Evolutionary conservation across 2,797 vertebrate genomes (phyloP).

Genomic region (Phoeniculus purpureus): DNA sequence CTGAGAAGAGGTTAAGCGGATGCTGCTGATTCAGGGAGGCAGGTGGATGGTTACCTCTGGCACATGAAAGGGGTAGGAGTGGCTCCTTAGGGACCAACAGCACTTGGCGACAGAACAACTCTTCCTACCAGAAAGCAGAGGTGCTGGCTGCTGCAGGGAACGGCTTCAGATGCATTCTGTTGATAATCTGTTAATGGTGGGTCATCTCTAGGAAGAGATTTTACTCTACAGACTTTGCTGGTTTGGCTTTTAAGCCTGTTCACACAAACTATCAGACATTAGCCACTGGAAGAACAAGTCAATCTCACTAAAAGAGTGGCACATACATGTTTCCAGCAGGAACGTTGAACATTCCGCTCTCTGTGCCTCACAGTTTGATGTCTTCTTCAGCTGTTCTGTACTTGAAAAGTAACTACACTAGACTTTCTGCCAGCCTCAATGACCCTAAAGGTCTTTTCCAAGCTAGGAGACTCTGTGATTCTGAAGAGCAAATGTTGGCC

Average conservation of each 20-base stretch:
- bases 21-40: slow-evolving; percentile 59
- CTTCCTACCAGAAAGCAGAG: background rate
- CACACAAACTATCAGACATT: background rate
- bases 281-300: background rate
- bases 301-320: background rate
- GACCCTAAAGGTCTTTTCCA: no score
- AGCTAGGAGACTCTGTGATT: background rate
- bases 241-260: background rate
- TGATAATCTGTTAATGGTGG: slow-evolving; percentile 19
- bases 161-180: background rate
- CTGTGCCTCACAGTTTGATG: background rate
- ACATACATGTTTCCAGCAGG: background rate
- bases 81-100: background rate
- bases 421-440: no score
- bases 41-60: slow-evolving; percentile 53
- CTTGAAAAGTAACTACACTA: background rate
- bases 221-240: background rate
- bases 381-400: background rate
- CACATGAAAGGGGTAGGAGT: slow-evolving; percentile 20
- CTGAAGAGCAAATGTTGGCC: background rate
- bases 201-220: background rate
- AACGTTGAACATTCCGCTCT: background rate
- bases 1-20: slow-evolving; percentile 71
- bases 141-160: background rate
- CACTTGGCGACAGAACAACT: slow-evolving; percentile 34